A percentile compares a stretch with the other conserved stretches of the same genome.
Conservation (phyloP, 2,888 invertebrate species). For the Mesochorus sp. region DNA sequence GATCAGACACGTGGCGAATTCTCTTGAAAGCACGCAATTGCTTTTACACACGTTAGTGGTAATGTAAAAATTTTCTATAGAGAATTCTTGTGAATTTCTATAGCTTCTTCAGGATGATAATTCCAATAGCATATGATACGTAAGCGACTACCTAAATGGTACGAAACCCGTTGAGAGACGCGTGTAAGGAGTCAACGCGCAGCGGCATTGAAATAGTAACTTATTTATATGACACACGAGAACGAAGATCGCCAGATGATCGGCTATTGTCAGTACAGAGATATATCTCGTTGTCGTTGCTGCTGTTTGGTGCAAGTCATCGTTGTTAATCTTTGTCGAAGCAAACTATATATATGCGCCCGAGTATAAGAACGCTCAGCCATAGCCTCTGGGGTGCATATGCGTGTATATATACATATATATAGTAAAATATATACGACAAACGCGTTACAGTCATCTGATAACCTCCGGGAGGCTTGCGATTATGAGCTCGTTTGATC, state of each 20-base stretch:
- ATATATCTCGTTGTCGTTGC: slow-evolving; percentile 42
- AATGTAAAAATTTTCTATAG: slow-evolving; percentile 39
- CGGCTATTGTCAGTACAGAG: slow-evolving; percentile 50
- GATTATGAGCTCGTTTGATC: slow-evolving; percentile 46
- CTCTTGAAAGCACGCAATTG: not conserved
- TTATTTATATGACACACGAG: slow-evolving; percentile 45
- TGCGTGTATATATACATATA: no score
- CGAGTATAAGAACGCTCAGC: not conserved
- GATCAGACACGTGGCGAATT: slow-evolving; percentile 36
- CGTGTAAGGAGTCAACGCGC: slow-evolving; percentile 33
- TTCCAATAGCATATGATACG: slow-evolving; percentile 27
- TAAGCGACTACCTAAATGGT: slow-evolving; percentile 28
- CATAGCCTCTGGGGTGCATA: not conserved
- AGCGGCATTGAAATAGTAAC: slow-evolving; percentile 28
- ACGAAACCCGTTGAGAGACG: slow-evolving; percentile 9
- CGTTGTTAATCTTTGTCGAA: slow-evolving; percentile 52
- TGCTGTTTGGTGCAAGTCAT: slow-evolving; percentile 48
- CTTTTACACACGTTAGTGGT: not conserved
- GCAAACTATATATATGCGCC: slow-evolving; percentile 1
- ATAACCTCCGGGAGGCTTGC: slow-evolving; percentile 34
- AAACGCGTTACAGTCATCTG: slow-evolving; percentile 39
- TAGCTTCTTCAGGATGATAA: slow-evolving; percentile 12
- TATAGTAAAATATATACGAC: no score
- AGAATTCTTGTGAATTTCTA: not conserved
- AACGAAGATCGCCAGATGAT: slow-evolving; percentile 27